phyloP scores from a whole-genome alignment of 2,113 vertebrate species.

The Synodontis membranacea region DNA sequence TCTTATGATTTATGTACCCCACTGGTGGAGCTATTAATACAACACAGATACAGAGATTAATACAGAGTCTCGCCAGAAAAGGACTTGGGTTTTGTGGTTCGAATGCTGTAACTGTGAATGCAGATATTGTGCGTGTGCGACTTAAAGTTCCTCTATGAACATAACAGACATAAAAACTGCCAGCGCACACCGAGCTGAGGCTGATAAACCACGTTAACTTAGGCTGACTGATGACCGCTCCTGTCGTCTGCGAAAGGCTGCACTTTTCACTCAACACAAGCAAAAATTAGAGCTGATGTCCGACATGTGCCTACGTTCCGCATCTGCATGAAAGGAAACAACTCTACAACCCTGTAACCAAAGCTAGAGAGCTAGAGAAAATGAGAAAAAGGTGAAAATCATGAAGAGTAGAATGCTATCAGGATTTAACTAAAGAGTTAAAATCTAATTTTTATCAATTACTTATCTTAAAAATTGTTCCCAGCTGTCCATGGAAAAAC shows the following conservation, averaged over 20 bases:
- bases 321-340: not conserved
- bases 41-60: constrained; percentile 32
- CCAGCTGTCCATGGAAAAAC: not conserved
- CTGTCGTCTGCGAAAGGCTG: not conserved
- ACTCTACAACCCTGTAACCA: not conserved
- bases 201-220: not conserved
- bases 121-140: constrained; percentile 5
- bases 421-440: not conserved
- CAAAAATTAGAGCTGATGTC: not conserved
- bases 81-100: not conserved
- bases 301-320: not conserved
- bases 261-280: not conserved
- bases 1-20: constrained; percentile 48
- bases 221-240: not conserved
- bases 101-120: not conserved
- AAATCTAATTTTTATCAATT: not conserved
- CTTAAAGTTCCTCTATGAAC: not conserved
- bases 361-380: not conserved
- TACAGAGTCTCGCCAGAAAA: constrained; percentile 37
- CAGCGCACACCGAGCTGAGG: not conserved
- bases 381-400: not conserved
- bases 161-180: not conserved
- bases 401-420: not conserved
- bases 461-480: not conserved
- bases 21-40: constrained; percentile 23